Base-by-base conservation (phyloP, 2,797 vertebrate genomes). In the Acomys russatus region DNA sequence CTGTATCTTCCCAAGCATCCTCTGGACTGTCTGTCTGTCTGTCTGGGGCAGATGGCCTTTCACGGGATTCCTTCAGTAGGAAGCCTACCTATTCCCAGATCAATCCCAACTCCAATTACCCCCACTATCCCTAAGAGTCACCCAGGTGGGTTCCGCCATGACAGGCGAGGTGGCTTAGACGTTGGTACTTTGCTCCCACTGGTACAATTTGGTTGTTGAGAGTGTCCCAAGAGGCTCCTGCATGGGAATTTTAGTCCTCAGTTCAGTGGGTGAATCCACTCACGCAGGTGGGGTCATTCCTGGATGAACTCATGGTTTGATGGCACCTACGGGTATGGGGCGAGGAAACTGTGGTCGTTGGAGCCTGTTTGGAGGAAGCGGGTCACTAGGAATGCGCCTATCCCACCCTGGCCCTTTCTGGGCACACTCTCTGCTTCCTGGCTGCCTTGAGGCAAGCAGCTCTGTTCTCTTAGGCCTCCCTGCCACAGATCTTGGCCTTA, bases 1-100 rank as follows among this genome's bases (percentile, higher is more conserved):
- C 49, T 22, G 4, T 0, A 1, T 1, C 2, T 0, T 1, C 54
- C n/a, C 8, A 6, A 1, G 44, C 68, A 33, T 5, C 2, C 33
- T 49, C 64, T 6, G 7, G n/a, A 28, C 51, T 22, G 56, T 12
- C 35, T 30, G 28, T 35, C 18, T 66, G 70, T 71, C 56, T 20
- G 54, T 20, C n/a, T 30, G n/a, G 3, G 35, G 12, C 54, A 35
- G 64, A 51, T 1, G 70, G 59, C n/a, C 33, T 87, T 9, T 35
- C 0, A 0, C 3, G 17, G 15, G 76, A 11, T 76, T 61, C 33
- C 35, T 28, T 84, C 23, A 33, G 17, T 5, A 33, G 38, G 10
- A 35, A 49, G 8, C 59, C 56, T 64, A 2, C 23, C 59, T 63
- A 4, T 18, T 6, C 33, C 6, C 59, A 54, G 56, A 66, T 18